Base-by-base conservation (phyloP, 2,113 vertebrate genomes). In the Micromys minutus region DNA sequence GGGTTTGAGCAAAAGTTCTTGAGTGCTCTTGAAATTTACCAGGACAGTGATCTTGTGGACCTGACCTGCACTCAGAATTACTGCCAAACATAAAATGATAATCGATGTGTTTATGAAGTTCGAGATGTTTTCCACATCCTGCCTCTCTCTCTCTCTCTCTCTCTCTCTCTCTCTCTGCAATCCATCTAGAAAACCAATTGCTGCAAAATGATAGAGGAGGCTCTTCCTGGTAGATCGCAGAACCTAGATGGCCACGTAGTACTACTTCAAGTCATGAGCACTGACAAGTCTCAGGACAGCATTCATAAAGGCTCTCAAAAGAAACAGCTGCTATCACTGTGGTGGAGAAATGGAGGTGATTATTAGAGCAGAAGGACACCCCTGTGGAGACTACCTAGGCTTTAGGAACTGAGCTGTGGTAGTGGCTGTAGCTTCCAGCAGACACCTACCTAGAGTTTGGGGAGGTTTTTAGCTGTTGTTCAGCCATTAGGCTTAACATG, bases 371-470 rank as follows among this genome's bases (percentile, higher is more conserved):
- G 24, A 2, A 71, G 7, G 75, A 61, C 2, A 24, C 4, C 7
- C 31, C 36, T 22, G 17, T 8, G 2, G 42, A 67, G 24, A 31
- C 29, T 0, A 0, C 47, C 59, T 0, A 2, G 1, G 55, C 9
- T 2, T 2, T 2, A 11, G 45, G 36, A 9, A 0, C 2, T 34
- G 50, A 26, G 16, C 4, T 10, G 0, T 1, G 1, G 3, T 3
- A 3, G 11, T 45, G n/a, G n/a, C 69, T 42, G 24, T 8, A 59
- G 69, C 5, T 45, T 45, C n/a, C 22, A 31, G 22, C 8, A 42
- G 13, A 59, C 36, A 42, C 69, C n/a, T 4, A 11, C 67, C 2
- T 72, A 12, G 36, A 31, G 50, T 55, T 16, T 72, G 36, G 61
- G 29, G 13, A 84, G 1, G 15, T 5, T 59, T n/a, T 26, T n/a